Evolutionary conservation across 1,140 invertebrate genomes (phyloP).

Genomic region (Agrypnia vestita): DNA sequence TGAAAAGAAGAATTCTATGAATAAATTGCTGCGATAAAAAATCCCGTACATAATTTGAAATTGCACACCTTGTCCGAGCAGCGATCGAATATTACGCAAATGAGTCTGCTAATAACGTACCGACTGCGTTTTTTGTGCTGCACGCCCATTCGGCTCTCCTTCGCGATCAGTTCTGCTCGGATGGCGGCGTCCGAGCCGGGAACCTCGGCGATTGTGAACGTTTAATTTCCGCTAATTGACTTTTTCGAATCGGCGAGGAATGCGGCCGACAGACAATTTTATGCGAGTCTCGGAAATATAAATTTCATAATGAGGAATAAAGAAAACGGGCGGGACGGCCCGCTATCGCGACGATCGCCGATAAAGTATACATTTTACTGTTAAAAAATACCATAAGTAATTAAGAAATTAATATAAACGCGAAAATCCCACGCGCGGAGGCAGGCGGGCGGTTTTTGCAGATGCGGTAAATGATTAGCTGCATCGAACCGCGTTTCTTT

Average conservation of each 20-base stretch:
- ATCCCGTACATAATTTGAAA: too few species aligned
- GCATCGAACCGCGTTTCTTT: too few species aligned
- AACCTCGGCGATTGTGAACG: constrained; percentile 21
- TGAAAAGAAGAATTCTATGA: too few species aligned
- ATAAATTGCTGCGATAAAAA: too few species aligned
- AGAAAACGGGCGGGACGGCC: neutral
- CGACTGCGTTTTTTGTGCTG: constrained; percentile 1
- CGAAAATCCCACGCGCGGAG: neutral
- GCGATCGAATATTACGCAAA: neutral
- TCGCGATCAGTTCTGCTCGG: neutral
- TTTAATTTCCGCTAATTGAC: constrained; percentile 35
- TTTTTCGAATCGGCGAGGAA: constrained; percentile 30
- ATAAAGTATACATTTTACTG: neutral
- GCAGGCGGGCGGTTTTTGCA: neutral
- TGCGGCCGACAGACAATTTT: constrained; percentile 18
- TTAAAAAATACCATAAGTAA: neutral
- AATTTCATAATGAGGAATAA: neutral
- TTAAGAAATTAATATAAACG: constrained; percentile 9
- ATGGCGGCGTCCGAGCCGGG: neutral
- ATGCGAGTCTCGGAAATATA: constrained; percentile 15
- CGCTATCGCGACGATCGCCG: neutral
- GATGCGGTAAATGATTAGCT: too few species aligned
- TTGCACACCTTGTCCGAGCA: too few species aligned
- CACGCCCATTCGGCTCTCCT: neutral
- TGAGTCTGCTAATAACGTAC: neutral